Evolutionary conservation across 2,113 vertebrate genomes (phyloP), one percentile per base, ranked within the genome.

Genomic region (Pitta sordida): DNA sequence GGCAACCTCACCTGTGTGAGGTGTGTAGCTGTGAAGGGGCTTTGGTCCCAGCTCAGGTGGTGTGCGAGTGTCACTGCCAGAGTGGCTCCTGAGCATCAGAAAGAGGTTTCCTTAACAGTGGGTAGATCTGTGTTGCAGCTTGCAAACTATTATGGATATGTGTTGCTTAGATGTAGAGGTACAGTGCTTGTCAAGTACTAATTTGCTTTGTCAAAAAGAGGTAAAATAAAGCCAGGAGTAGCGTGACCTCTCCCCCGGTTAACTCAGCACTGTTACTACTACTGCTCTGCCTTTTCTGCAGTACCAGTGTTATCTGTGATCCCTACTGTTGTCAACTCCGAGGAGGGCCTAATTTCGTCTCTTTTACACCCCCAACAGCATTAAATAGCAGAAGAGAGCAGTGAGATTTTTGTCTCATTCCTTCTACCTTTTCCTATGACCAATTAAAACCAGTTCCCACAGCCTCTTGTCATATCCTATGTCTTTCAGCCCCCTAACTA

Each of bases 11-110:
- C 19, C 60, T 11, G 30, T 14, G 63, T 7, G 75, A 17, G n/a
- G 5, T 44, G 56, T 44, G 41, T 6, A 7, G 84, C 39, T 21
- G 48, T 0, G 1, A 10, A 9, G 4, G 23, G 23, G 2, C 19
- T 15, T 20, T 2, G 1, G 8, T 29, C 10, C 32, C 30, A 4
- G 49, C 49, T 32, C 49, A 7, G 67, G 20, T 5, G 34, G 9
- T 9, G n/a, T 36, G 48, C 0, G 11, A 30, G 13, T 5, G 30
- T 10, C 16, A 1, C 11, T 19, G 17, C 43, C 58, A 5, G 13
- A 4, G 51, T 4, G 1, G 43, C 51, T 58, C 5, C 32, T 9
- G 51, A 17, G 1, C 2, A 7, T 15, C 1, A 1, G 7, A 13
- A 3, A 7, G 36, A 32, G 2, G 23, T 11, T 65, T 10, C 53